Evolutionary conservation across 2,888 invertebrate species (phyloP), one percentile per base, ranked within the genome.

Genomic region (Chymomyza procnemis): DNA sequence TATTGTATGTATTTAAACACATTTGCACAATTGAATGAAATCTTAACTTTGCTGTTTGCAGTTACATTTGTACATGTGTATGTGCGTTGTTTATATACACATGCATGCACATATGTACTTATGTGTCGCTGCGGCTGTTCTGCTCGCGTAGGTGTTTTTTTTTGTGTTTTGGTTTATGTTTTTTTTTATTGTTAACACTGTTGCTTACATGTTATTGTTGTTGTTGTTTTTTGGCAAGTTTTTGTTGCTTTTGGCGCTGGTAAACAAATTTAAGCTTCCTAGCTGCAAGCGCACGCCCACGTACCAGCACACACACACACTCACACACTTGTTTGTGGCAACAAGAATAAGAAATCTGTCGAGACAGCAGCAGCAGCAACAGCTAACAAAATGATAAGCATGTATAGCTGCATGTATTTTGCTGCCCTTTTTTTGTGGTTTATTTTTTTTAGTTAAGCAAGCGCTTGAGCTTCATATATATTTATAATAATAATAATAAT

Each of bases 21-120:
- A 67, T 18, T 19, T 52, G 59, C 66, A 66, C 63, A 61, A 54
- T 54, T 54, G 54, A 54, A 54, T 54, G 54, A 54, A 54, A 54
- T 21, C 22, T 54, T 21, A 54, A 21, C 54, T 50, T 54, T 22
- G 52, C 52, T 52, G 52, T 52, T 52, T 52, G 52, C 52, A 18
- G 18, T 52, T 52, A 18, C 18, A 18, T 16, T 12, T 52, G 16
- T 52, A 16, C n/a, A n/a, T n/a, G 46, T 52, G 52, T n/a, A 18
- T 52, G 26, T 26, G 8, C 26, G 8, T 6, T 6, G 6, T 6
- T 26, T 26, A 6, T 4, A 8, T 26, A 4, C 6, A 26, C 0
- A 26, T 26, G 26, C 5, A 3, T 26, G 19, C 9, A 50, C 6
- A 6, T 50, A 8, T 50, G 16, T 5, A 18, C 6, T 9, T 50